Conservation (phyloP, 2,113 vertebrate species). For the Periophthalmodon schlosseri region DNA sequence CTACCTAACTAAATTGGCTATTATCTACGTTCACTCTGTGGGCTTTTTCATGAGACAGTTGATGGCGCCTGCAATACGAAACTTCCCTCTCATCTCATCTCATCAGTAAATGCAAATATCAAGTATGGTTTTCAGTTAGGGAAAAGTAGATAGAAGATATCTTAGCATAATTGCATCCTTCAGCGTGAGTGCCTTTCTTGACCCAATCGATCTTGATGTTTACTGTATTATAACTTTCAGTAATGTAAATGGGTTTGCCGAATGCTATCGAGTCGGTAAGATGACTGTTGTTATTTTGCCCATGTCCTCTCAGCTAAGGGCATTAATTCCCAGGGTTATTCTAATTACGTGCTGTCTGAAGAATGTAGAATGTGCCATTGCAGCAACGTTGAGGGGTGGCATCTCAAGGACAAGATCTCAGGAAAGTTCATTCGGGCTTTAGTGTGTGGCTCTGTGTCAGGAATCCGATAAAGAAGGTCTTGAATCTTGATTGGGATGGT, state of each 20-base stretch:
- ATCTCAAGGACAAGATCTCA: slow-evolving; percentile 42
- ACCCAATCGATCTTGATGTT: slow-evolving; percentile 42
- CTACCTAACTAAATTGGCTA: slow-evolving; percentile 42
- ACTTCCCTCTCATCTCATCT: slow-evolving; percentile 35
- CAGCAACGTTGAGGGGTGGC: slow-evolving; percentile 12
- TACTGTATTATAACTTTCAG: slow-evolving; percentile 41
- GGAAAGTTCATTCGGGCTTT: slow-evolving; percentile 36
- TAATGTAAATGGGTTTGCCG: slow-evolving; percentile 55
- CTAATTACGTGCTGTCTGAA: slow-evolving; percentile 34
- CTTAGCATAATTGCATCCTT: slow-evolving; percentile 49
- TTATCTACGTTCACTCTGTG: slow-evolving; percentile 55
- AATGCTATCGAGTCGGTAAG: slow-evolving; percentile 46
- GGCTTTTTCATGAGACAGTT: slow-evolving; percentile 45
- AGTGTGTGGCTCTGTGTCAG: slow-evolving; percentile 15
- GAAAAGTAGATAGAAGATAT: slow-evolving; percentile 25
- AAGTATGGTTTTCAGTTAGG: slow-evolving; percentile 18
- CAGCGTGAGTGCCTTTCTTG: slow-evolving; percentile 49
- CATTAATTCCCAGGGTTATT: slow-evolving; percentile 28
- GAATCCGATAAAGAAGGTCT: slow-evolving; percentile 23
- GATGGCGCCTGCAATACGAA: slow-evolving; percentile 36
- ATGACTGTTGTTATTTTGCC: slow-evolving; percentile 17
- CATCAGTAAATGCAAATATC: slow-evolving; percentile 25
- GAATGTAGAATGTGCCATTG: slow-evolving; percentile 29
- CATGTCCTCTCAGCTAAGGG: slow-evolving; percentile 32
- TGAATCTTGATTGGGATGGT: slow-evolving; percentile 20